Evolutionary conservation across 2,888 invertebrate species (phyloP).

Genomic region (Nephrotoma flavescens): DNA sequence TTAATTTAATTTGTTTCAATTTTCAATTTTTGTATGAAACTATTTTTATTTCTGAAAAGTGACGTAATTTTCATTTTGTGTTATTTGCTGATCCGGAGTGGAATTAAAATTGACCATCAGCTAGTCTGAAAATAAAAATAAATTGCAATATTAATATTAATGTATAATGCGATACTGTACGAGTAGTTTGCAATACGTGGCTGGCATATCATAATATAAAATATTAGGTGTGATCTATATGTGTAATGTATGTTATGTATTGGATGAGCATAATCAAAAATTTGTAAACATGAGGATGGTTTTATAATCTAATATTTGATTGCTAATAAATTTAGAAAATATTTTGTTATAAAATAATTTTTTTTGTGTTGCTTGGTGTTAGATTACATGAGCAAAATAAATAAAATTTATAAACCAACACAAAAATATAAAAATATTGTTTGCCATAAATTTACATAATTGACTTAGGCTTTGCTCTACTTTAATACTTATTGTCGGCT

Average conservation of each 20-base stretch:
- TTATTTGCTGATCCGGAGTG: neutral
- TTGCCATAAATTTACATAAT: neutral
- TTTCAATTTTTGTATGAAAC: neutral
- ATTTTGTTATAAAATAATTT: neutral
- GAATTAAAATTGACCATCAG: slow-evolving; percentile 4
- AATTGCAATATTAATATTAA: neutral
- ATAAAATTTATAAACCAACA: neutral
- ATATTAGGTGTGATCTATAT: neutral
- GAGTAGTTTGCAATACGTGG: neutral
- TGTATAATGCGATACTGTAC: no score
- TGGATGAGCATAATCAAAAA: no score
- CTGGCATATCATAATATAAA: neutral
- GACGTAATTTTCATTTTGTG: neutral
- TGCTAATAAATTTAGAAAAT: neutral
- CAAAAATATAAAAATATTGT: neutral
- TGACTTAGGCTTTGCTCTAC: neutral
- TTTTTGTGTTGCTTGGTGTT: neutral
- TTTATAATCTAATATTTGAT: neutral
- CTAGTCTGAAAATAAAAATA: slow-evolving; percentile 3
- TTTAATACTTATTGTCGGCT: neutral
- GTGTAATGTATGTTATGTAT: no score
- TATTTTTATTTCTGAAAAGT: neutral
- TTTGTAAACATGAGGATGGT: no score
- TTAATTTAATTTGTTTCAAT: no score
- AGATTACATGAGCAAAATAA: neutral